Evolutionary conservation across 53 echinoderm and acorn worm genomes (phyloP), one percentile per base, ranked within the genome.

Genomic region (Actinopyga echinites): DNA sequence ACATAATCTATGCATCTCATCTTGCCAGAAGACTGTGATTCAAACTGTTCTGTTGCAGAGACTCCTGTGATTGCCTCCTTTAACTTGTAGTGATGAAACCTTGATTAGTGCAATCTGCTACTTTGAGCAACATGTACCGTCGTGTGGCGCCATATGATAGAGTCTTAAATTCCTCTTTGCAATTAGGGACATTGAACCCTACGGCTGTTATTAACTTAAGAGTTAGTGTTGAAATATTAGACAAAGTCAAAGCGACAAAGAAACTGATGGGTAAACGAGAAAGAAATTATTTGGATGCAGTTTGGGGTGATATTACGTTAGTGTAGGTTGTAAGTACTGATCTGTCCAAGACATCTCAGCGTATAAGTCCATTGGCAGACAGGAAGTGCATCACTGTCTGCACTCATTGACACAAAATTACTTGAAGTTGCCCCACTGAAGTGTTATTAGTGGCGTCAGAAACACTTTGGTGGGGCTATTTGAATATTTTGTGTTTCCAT

Each of bases 121-220:
- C 71, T 71, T 71, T 71, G 71, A 71, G 40, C 24, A 44, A 44
- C 37, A 36, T 43, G 42, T 71, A 42, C 71, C 71, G 71, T 71
- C 71, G 45, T 44, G 71, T 71, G 71, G 71, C 71, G 71, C 71
- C 71, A 42, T 68, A 15, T 44, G 13, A 71, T 44, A 71, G 71
- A 71, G 71, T 42, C 45, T 71, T 71, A 71, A 71, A 71, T 71
- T 44, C 71, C 71, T 71, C 71, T 44, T 71, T 71, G 71, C 71
- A 71, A 71, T 71, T 71, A 42, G 44, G 42, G 44, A 44, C n/a
- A 26, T 71, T 44, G 44, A 42, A 40, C 71, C 71, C 71, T 26
- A 34, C 28, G 71, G 71, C 42, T 24, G 71, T 71, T 43, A 71
- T 71, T 71, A 71, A 71, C 44, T 71, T 45, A 71, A 71, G 71